Base-by-base conservation (phyloP, 1,140 invertebrate species). In the Steinernema feltiae region DNA sequence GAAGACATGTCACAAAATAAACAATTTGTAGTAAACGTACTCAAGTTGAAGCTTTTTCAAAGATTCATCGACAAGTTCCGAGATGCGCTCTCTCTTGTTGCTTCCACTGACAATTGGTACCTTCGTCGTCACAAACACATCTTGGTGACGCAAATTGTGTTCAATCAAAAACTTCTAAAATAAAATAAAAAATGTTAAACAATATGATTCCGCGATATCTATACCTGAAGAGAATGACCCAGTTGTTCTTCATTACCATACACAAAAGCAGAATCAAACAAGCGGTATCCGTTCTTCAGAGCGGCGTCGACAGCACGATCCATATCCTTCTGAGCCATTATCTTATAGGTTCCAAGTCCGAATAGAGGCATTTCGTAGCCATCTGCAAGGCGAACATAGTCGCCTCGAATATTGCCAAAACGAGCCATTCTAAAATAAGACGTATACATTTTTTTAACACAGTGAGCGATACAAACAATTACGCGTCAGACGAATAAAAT, bases 241-340 rank as follows among this genome's bases (percentile, higher is more conserved):
- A 89, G 87, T 0, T 81, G 86, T 29, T 80, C 79, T 74, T 89
- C 89, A 69, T 88, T 89, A 41, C 82, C 76, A 81, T 92, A 92
- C 1, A 90, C 84, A 48, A 88, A 87, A 18, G 91, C 91, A 30
- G 91, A 90, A 83, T 92, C 91, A 71, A 92, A 90, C 77, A 91
- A 90, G 7, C 91, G 88, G 81, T 92, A 92, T 0, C 92, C 92
- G 32, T 88, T 83, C 70, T 91, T 89, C 71, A 92, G 90, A 0
- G 90, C 91, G 76, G 89, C 87, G 80, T 91, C 90, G 0, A 92
- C 90, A 17, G 91, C 90, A 2, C 53, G 53, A 63, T 63, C 53
- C 53, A 63, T 63, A 63, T 63, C 53, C 24, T 63, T 63, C 24
- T 63, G 53, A 15, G 53, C 7, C 12, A 21, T 63, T 12, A 63